Conservation (phyloP, 2,888 invertebrate genomes). For the Brachyptera risi region DNA sequence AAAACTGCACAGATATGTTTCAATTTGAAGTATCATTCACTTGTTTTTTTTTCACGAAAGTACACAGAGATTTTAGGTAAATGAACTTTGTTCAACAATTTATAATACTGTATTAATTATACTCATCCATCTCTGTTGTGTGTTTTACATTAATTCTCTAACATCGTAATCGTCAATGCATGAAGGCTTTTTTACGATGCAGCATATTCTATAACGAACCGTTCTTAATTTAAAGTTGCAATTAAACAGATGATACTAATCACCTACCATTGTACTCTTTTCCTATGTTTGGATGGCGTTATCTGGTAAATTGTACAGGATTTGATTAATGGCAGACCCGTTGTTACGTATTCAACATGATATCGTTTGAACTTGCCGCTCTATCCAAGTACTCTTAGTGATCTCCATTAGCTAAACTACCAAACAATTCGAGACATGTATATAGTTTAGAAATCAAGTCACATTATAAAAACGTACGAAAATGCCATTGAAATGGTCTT, state of each 20-base stretch:
- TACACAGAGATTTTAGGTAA: constrained; percentile 1
- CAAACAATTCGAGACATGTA: no score
- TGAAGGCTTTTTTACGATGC: constrained; percentile 8
- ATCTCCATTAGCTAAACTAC: no score
- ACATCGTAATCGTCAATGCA: constrained; percentile 11
- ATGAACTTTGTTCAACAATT: background rate
- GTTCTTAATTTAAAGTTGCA: constrained; percentile 20
- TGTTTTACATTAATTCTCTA: background rate
- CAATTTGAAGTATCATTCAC: no score
- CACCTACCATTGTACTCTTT: background rate
- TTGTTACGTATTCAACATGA: background rate
- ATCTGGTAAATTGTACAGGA: background rate
- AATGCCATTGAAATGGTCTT: no score
- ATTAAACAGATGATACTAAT: constrained; percentile 19
- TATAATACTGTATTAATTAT: background rate
- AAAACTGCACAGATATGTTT: no score
- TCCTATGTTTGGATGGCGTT: background rate
- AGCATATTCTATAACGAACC: constrained; percentile 8
- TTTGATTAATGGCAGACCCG: background rate
- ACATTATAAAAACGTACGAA: no score
- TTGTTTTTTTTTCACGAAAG: no score
- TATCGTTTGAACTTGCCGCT: background rate
- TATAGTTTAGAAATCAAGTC: no score
- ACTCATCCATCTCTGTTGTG: constrained; percentile 7
- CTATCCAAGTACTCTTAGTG: no score